Percentiles rank a stretch among this genome's conserved stretches.
Conservation (phyloP, 2,888 invertebrate genomes). For the Sacculina carcini region DNA sequence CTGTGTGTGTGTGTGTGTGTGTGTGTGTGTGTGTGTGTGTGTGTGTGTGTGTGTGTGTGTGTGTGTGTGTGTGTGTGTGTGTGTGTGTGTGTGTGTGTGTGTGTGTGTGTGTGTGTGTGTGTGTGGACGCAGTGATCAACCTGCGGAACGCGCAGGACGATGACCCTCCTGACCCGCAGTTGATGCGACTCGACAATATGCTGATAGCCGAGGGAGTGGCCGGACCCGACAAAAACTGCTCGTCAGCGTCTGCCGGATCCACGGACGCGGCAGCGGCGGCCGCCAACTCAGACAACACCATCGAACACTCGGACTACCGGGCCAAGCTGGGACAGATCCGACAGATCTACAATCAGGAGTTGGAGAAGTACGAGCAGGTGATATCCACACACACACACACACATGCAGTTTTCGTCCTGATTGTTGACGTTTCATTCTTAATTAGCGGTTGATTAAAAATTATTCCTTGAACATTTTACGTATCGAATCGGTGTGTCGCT, state of each 20-base stretch:
- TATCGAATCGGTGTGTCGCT: too few relatives aligned
- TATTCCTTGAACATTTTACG: too few relatives aligned
- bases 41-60: too few relatives aligned
- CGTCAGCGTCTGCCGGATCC: constrained; percentile 57
- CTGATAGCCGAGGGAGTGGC: constrained; percentile 85
- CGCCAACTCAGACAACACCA: constrained; percentile 68
- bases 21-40: too few relatives aligned
- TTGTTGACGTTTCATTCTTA: too few relatives aligned
- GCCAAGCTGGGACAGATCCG: constrained; percentile 95
- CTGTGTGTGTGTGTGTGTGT: too few relatives aligned
- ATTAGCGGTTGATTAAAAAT: too few relatives aligned
- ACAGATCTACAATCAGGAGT: constrained; percentile 93
- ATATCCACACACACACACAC: too few relatives aligned
- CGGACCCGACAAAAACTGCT: constrained; percentile 25
- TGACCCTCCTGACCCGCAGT: constrained; percentile 88
- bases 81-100: too few relatives aligned
- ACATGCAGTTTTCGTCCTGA: too few relatives aligned
- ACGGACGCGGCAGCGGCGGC: constrained; percentile 57
- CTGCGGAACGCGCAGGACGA: constrained; percentile 91
- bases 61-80: too few relatives aligned
- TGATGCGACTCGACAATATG: constrained; percentile 99
- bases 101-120: too few relatives aligned
- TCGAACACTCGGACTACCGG: constrained; percentile 97
- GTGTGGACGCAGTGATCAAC: constrained; percentile 51
- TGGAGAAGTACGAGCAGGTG: constrained; percentile 95